phyloP scores from a whole-genome alignment of 2,797 vertebrate species.

The Borostomias antarcticus region DNA sequence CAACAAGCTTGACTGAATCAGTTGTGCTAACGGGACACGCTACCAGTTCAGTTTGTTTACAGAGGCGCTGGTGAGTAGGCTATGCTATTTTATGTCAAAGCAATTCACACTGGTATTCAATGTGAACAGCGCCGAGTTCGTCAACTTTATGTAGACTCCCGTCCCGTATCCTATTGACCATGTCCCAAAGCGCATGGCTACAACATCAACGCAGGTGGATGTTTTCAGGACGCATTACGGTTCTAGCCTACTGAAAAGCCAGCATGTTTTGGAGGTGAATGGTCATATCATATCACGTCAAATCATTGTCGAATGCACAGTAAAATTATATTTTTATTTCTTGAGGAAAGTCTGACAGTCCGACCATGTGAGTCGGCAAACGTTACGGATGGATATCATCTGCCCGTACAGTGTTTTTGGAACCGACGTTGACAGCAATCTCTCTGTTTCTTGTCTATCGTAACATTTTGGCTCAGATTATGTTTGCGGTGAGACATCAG shows the following conservation, averaged over 20 bases:
- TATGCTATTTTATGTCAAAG: background rate
- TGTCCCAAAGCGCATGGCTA: background rate
- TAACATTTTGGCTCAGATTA: no score
- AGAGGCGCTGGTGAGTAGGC: conserved; percentile 46
- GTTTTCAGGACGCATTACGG: background rate
- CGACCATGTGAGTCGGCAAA: background rate
- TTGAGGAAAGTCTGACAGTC: background rate
- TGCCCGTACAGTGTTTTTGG: no score
- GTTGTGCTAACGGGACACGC: conserved; percentile 1
- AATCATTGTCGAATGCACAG: background rate
- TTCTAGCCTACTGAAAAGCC: no score
- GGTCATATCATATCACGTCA: background rate
- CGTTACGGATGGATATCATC: no score
- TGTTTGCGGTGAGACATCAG: no score
- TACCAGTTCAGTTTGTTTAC: background rate
- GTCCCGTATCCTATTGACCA: background rate
- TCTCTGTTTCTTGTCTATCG: no score
- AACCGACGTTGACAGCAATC: no score
- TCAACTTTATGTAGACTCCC: no score
- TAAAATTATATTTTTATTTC: background rate
- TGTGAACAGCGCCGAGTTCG: background rate
- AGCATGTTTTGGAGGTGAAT: background rate
- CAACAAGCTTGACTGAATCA: conserved; percentile 57
- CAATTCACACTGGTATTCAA: no score
- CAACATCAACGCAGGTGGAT: background rate